Evolutionary conservation across 2,888 invertebrate species (phyloP).

Genomic region (Dorcus hopei): DNA sequence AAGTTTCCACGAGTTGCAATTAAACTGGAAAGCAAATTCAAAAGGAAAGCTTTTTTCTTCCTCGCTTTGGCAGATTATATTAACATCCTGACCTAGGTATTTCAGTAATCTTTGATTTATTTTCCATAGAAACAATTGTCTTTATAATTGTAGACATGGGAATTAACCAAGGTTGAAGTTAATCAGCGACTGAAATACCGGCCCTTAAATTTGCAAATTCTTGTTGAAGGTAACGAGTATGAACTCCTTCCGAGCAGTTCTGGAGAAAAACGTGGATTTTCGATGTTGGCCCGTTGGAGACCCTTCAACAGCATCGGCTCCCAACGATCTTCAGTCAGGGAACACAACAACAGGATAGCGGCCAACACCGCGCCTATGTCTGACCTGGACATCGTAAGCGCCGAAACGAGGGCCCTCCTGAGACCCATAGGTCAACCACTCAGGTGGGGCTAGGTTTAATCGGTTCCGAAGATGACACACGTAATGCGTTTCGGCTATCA

Average conservation of each 20-base stretch:
- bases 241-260: conserved; percentile 1
- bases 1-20: no score
- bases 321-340: conserved; percentile 43
- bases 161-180: background rate
- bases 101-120: no score
- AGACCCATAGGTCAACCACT: conserved; percentile 51
- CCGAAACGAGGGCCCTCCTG: conserved; percentile 44
- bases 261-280: conserved; percentile 45
- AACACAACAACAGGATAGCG: conserved; percentile 26
- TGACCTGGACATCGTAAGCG: conserved; percentile 39
- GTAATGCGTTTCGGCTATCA: no score
- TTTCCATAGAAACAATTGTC: no score
- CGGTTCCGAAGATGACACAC: no score
- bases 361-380: conserved; percentile 8
- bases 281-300: conserved; percentile 49
- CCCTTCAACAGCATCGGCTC: conserved; percentile 48
- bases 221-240: conserved; percentile 7
- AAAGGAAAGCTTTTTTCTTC: no score
- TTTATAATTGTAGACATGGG: no score
- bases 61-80: no score
- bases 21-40: no score
- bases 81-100: no score
- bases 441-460: conserved; percentile 48
- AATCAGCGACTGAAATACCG: background rate
- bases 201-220: background rate